These are phyloP conservation scores for Mesoclemmys tuberculata DNA, from an alignment of 2,113 vertebrate genomes.

Conservation along the genomic window DNA sequence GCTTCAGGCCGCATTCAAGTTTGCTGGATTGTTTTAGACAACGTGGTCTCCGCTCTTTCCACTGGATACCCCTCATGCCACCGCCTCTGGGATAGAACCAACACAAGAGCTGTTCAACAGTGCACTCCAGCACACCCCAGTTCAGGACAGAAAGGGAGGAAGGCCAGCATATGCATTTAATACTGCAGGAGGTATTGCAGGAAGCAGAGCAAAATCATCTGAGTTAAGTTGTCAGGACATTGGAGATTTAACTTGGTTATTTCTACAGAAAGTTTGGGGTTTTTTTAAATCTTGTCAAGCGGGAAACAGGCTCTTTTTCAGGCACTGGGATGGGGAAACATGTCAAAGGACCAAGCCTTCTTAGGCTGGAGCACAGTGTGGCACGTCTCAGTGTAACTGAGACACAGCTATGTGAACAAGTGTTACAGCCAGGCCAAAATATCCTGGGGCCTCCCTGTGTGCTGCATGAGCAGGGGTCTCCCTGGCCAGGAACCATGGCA, in stretches of 20 bases:
- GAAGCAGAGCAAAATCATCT: neutral
- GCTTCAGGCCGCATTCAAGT: neutral
- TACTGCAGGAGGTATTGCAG: neutral
- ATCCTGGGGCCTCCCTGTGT: slow-evolving; percentile 44
- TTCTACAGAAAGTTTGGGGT: neutral
- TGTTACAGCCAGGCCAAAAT: neutral
- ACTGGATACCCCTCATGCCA: neutral
- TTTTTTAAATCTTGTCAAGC: neutral
- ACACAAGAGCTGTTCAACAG: neutral
- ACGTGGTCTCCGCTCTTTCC: neutral
- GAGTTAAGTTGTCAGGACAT: neutral
- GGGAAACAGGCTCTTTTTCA: neutral
- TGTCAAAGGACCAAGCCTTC: neutral
- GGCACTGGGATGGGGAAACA: neutral
- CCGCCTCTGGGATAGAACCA: neutral
- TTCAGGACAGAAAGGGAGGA: neutral
- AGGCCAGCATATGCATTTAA: neutral
- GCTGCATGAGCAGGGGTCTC: slow-evolving; percentile 48
- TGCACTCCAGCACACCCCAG: rapidly evolving
- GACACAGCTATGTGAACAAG: slow-evolving; percentile 9
- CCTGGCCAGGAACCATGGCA: slow-evolving; percentile 55
- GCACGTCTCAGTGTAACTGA: slow-evolving; percentile 27
- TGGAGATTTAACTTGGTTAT: neutral
- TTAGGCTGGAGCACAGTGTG: slow-evolving; percentile 19
- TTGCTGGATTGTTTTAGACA: neutral